Evolutionary conservation across 2,113 vertebrate species (phyloP).

Genomic region (Pterocles orientalis): DNA sequence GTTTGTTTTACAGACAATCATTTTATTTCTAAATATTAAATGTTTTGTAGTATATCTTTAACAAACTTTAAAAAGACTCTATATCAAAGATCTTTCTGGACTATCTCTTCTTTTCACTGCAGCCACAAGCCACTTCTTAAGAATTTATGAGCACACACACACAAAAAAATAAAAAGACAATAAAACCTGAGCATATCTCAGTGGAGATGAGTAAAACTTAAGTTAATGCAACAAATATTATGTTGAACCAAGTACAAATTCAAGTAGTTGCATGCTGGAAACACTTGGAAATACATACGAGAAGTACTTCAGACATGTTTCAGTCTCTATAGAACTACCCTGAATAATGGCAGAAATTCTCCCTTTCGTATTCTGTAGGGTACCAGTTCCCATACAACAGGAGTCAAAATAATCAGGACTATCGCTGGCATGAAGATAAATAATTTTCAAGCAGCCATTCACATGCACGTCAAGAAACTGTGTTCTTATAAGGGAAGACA

Average conservation of each 20-base stretch:
- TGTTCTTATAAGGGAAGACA: background rate
- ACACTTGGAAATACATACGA: background rate
- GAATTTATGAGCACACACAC: background rate
- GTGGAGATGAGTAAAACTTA: background rate
- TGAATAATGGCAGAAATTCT: background rate
- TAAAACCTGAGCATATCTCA: background rate
- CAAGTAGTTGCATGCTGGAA: background rate
- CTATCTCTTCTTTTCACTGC: background rate
- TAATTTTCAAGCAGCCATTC: background rate
- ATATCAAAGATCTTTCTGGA: background rate
- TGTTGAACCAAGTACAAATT: background rate
- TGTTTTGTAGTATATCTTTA: background rate
- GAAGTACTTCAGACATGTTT: background rate
- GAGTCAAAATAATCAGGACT: background rate
- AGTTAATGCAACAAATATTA: background rate
- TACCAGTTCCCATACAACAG: background rate
- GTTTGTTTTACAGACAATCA: background rate
- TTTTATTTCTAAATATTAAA: background rate
- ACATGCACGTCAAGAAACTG: accelerated
- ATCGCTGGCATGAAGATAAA: background rate
- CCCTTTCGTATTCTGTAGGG: background rate
- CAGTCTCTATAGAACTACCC: background rate
- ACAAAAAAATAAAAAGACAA: background rate
- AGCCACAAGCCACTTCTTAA: background rate
- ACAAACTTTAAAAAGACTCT: background rate